A percentile compares a stretch with the other conserved stretches of the same genome.
These are phyloP conservation scores for Parazoanthus swiftii DNA, from an alignment of 92 coral and sea anemone genomes.

Conservation along the genomic window DNA sequence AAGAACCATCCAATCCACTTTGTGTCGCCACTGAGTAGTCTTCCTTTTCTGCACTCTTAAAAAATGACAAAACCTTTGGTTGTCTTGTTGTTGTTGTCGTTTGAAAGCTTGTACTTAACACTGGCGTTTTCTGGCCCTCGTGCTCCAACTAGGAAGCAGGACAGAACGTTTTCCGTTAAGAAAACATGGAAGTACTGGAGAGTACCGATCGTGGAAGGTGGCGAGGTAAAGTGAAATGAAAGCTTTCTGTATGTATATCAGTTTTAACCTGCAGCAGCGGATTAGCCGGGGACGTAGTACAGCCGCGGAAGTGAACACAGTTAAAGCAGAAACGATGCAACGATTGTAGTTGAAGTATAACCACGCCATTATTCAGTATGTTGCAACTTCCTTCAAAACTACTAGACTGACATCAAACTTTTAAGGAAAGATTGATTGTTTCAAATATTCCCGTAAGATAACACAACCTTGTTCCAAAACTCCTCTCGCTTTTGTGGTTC, in stretches of 20 bases:
- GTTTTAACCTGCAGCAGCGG: background rate
- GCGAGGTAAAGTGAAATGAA: background rate
- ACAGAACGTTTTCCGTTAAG: background rate
- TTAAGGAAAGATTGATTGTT: no score
- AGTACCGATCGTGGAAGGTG: slow-evolving; percentile 9
- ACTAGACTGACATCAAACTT: no score
- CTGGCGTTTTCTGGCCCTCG: background rate
- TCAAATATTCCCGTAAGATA: no score
- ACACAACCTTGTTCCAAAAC: no score
- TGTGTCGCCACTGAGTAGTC: background rate
- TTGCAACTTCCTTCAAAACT: background rate
- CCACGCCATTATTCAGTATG: background rate
- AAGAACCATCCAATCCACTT: background rate
- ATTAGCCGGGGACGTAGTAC: background rate
- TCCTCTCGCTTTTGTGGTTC: no score
- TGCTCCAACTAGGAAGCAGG: background rate
- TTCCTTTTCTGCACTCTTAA: background rate
- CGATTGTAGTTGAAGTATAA: background rate
- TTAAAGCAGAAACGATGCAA: background rate
- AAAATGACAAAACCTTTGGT: background rate
- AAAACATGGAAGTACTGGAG: slow-evolving; percentile 2
- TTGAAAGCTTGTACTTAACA: background rate
- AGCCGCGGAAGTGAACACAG: no score
- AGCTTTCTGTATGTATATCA: background rate
- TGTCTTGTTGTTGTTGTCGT: background rate